Evolutionary conservation across 2,888 invertebrate genomes (phyloP), one percentile per base, ranked within the genome.

Genomic region (Pardosa pseudoannulata): DNA sequence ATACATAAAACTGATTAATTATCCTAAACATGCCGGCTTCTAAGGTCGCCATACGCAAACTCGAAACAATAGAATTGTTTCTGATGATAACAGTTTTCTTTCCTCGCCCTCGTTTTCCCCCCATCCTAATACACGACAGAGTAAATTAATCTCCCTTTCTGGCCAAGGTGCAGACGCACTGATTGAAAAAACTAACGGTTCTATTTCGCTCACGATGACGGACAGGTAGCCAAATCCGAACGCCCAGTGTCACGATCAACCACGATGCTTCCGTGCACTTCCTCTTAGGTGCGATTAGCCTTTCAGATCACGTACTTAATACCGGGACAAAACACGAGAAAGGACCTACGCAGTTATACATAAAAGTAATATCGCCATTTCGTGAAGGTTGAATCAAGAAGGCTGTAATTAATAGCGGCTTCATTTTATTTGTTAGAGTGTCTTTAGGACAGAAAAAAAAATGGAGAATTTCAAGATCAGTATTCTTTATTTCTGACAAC

Each of bases 211-310:
- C 2, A 23, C 23, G 23, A 23, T 56, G 23, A 13, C 9, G 13
- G 23, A 56, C 23, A 56, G 23, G 19, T 5, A 56, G 16, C n/a
- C n/a, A 56, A 56, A 56, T 3, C 19, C 5, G 23, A 23, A 56
- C 6, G n/a, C 19, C 65, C 72, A 56, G 73, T 67, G 83, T 85
- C 78, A 85, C 78, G 83, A 85, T 28, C 74, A 50, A n/a, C 27
- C 64, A 41, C 71, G 64, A 41, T 36, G 46, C 46, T 9, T 50
- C 36, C 36, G 23, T 73, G 46, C 19, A 41, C 81, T 74, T 81
- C 74, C 81, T 81, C 36, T 32, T 67, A 9, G 32, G 19, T 2
- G 39, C n/a, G 39, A 73, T 85, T 85, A 83, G 46, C 50, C 78
- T 78, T n/a, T 78, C 28, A 56, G 67, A 78, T 85, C 83, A 85